phyloP scores from a whole-genome alignment of 2,113 vertebrate species.

The Chaenocephalus aceratus region DNA sequence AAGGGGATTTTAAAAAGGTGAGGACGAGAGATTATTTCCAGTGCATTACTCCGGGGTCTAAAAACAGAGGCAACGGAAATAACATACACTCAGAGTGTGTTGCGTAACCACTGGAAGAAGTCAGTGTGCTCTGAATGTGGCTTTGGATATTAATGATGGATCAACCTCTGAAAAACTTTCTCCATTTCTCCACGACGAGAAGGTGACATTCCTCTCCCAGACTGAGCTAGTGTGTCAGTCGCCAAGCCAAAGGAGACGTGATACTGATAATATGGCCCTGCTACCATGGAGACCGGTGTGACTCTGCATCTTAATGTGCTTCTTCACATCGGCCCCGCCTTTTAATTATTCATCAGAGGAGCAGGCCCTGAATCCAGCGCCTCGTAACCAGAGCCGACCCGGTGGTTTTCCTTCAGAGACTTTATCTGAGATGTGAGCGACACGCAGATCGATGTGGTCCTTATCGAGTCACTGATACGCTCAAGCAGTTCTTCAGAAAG shows the following conservation, averaged over 20 bases:
- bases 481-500: background rate
- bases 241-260: constrained; percentile 37
- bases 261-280: constrained; percentile 58
- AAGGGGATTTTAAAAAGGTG: constrained; percentile 31
- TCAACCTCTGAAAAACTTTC: constrained; percentile 48
- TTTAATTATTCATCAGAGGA: constrained; percentile 78
- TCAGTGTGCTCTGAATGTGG: constrained; percentile 55
- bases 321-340: constrained; percentile 63
- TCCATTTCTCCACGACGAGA: background rate
- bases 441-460: constrained; percentile 17
- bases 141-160: constrained; percentile 70
- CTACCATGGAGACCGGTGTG: constrained; percentile 73
- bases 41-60: constrained; percentile 53
- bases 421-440: constrained; percentile 12
- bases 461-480: constrained; percentile 19
- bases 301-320: constrained; percentile 78
- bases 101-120: constrained; percentile 54
- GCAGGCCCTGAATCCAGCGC: constrained; percentile 35
- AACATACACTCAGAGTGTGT: constrained; percentile 62
- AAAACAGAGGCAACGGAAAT: constrained; percentile 55
- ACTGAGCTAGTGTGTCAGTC: background rate
- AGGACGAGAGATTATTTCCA: constrained; percentile 46
- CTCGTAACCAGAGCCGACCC: background rate
- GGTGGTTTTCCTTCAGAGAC: background rate
- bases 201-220: constrained; percentile 2